A percentile compares a stretch with the other conserved stretches of the same genome.
Conservation (phyloP, 2,797 vertebrate genomes). For the Linurgus olivaceus region DNA sequence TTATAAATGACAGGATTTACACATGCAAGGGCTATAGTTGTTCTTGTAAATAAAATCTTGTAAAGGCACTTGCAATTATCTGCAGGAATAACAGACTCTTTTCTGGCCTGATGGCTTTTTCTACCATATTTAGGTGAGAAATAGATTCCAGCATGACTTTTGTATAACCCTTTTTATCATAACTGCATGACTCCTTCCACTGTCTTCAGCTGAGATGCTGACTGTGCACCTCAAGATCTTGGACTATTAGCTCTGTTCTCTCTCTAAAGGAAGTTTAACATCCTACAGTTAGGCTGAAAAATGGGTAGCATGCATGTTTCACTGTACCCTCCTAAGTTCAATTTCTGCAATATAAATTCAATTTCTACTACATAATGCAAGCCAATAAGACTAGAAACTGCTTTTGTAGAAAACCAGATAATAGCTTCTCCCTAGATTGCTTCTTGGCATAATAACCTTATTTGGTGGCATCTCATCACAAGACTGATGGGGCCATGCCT, state of each 20-base stretch:
- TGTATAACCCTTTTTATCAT: not conserved
- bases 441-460: slow-evolving; percentile 16
- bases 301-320: not conserved
- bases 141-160: not conserved
- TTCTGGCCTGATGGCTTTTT: not conserved
- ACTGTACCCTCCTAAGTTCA: not conserved
- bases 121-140: not conserved
- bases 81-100: not conserved
- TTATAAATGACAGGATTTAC: not conserved
- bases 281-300: not conserved
- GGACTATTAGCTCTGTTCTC: not conserved
- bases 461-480: slow-evolving; percentile 20
- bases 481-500: not conserved
- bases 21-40: not conserved
- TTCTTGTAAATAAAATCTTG: not conserved
- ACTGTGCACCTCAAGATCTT: not conserved
- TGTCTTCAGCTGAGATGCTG: not conserved
- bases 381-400: not conserved
- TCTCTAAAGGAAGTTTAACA: not conserved
- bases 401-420: slow-evolving; percentile 28
- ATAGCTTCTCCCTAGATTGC: not conserved
- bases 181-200: not conserved
- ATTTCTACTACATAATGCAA: slow-evolving; percentile 23
- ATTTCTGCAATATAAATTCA: slow-evolving; percentile 14
- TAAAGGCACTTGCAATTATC: not conserved